Base-by-base conservation (phyloP, 1,140 invertebrate genomes). In the Bombus confusus region DNA sequence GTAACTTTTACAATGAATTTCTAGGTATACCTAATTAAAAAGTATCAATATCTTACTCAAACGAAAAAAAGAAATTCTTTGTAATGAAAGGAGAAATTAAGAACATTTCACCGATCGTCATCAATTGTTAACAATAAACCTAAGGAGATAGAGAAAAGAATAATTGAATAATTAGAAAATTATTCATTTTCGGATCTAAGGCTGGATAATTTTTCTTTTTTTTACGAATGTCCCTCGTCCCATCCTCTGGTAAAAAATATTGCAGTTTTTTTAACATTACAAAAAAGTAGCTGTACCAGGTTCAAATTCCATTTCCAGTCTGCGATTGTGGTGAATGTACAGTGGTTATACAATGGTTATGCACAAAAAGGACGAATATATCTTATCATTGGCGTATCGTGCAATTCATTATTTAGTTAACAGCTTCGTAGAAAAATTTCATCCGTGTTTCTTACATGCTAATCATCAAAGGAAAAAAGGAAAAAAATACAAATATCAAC, bases 171-270 rank as follows among this genome's bases (percentile, higher is more conserved):
- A 72, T 85, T 62, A 73, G 12, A 85, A 87, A 81, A 71, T 89
- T 91, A 92, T 81, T 91, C 85, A 91, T 91, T 89, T 88, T 92
- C 90, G 90, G 90, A 92, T 92, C 90, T 92, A 87, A 78, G 85
- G 85, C 92, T 93, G 77, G 86, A 93, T 90, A 92, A 89, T 89
- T 92, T 87, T 82, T 85, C 93, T 90, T 89, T 91, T 76, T 82
- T 83, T 91, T 91, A 92, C 88, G 87, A 93, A 93, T 92, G 90
- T 94, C 94, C 94, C 93, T 94, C 91, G 93, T 95, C 90, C 93
- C 93, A 95, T 95, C 94, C 93, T 95, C 94, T 94, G 93, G 90
- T 94, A 94, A 95, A 95, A 95, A 95, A 94, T 95, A 95, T 95
- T 95, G 94, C 92, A 93, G 90, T 91, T 79, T 79, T 88, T 91